Conservation (phyloP, 1,140 invertebrate species). For the Akabosia matsudoensis region DNA sequence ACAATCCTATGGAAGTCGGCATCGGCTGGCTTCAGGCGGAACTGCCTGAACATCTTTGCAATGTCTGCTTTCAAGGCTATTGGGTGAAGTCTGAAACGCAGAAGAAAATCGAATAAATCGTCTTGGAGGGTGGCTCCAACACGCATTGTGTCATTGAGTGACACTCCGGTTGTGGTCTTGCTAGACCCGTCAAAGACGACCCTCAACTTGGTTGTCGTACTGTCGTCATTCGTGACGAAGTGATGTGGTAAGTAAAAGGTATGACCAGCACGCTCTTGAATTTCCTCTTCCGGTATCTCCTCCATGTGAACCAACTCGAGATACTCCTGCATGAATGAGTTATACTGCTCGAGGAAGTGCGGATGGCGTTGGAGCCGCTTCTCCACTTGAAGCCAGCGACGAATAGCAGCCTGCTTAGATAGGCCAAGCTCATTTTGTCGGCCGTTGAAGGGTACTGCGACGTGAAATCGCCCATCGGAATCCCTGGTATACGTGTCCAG, state of each 20-base stretch:
- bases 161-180: constrained; percentile 33
- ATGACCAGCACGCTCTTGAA: neutral
- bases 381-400: neutral
- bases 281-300: neutral
- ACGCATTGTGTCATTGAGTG: constrained; percentile 46
- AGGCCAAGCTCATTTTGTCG: constrained; percentile 30
- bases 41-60: constrained; percentile 51
- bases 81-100: constrained; percentile 51
- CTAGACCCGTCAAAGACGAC: constrained; percentile 47
- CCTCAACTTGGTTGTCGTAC: constrained; percentile 42
- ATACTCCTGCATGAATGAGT: constrained; percentile 50
- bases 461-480: constrained; percentile 43
- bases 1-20: constrained; percentile 39
- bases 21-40: constrained; percentile 33
- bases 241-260: constrained; percentile 48
- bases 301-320: constrained; percentile 22
- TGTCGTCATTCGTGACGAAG: constrained; percentile 44
- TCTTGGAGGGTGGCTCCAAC: constrained; percentile 51
- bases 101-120: constrained; percentile 50
- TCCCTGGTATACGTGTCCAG: constrained; percentile 27
- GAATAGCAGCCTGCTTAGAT: constrained; percentile 10
- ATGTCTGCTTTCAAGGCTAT: constrained; percentile 52
- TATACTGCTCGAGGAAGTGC: constrained; percentile 16
- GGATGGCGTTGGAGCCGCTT: neutral
- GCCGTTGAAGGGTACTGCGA: constrained; percentile 47